Percentiles rank a stretch among this genome's conserved stretches.
These are phyloP conservation scores for Typhlichthys eigenmanni DNA, from an alignment of 2,797 vertebrate species.

Conservation along the genomic window DNA sequence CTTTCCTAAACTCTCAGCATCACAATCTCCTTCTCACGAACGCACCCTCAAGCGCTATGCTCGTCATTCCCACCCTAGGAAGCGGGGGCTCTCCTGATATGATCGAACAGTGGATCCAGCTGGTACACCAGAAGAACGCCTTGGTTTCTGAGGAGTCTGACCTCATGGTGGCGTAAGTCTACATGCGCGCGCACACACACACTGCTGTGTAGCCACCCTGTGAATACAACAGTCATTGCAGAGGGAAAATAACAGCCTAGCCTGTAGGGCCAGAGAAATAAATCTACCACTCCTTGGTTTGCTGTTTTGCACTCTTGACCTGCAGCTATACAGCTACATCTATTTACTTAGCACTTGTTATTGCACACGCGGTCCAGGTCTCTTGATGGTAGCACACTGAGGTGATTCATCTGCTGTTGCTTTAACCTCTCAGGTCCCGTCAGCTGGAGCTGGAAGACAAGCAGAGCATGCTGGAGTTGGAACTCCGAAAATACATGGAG, in stretches of 20 bases:
- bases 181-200: neutral
- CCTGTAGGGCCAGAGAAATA: too few relatives aligned
- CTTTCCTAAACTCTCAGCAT: neutral
- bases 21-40: neutral
- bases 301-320: neutral
- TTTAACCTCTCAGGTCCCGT: constrained; percentile 76
- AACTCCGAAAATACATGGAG: constrained; percentile 84
- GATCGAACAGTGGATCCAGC: constrained; percentile 86
- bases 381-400: neutral
- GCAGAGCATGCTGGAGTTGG: constrained; percentile 86
- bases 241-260: too few relatives aligned
- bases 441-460: constrained; percentile 91
- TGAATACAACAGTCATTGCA: constrained; percentile 14
- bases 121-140: constrained; percentile 89
- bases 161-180: constrained; percentile 91
- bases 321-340: constrained; percentile 9
- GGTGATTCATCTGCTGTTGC: constrained; percentile 24
- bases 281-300: neutral
- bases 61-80: constrained; percentile 46
- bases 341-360: neutral
- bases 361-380: neutral
- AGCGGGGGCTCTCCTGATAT: constrained; percentile 63
- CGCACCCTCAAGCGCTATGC: neutral
- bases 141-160: constrained; percentile 91
- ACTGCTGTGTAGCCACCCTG: constrained; percentile 8